Conservation (phyloP, 2,113 vertebrate species). For the Silurus asotus region DNA sequence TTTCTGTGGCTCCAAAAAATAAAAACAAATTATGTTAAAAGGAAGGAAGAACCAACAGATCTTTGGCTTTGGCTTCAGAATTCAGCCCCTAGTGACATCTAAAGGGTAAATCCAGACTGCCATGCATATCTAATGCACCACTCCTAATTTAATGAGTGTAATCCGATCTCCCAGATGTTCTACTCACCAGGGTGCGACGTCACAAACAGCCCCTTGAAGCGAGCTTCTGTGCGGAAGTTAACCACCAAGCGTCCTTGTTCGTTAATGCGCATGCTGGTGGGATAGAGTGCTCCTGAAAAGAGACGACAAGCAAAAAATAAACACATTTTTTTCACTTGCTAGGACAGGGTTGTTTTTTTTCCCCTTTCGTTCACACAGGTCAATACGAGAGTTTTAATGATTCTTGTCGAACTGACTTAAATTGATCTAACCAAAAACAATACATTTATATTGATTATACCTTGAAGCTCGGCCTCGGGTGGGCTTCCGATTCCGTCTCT, state of each 20-base stretch:
- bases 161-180: background rate
- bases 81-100: background rate
- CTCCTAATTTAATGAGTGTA: background rate
- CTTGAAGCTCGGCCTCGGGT: slow-evolving; percentile 82
- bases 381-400: background rate
- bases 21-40: background rate
- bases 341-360: background rate
- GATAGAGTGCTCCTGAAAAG: slow-evolving; percentile 80
- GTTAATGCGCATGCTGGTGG: slow-evolving; percentile 84
- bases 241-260: slow-evolving; percentile 82
- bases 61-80: background rate
- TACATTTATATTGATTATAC: slow-evolving; percentile 51
- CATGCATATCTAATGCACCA: background rate
- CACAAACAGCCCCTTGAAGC: slow-evolving; percentile 82
- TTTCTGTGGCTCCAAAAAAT: background rate
- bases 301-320: slow-evolving; percentile 2
- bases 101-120: background rate
- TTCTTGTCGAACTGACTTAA: background rate
- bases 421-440: no score
- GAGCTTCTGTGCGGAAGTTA: slow-evolving; percentile 83
- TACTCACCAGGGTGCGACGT: slow-evolving; percentile 79
- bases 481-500: slow-evolving; percentile 82
- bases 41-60: background rate
- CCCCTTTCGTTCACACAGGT: background rate
- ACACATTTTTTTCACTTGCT: background rate